Evolutionary conservation across 1,140 invertebrate genomes (phyloP).

Genomic region (Aphelenchoides besseyi): DNA sequence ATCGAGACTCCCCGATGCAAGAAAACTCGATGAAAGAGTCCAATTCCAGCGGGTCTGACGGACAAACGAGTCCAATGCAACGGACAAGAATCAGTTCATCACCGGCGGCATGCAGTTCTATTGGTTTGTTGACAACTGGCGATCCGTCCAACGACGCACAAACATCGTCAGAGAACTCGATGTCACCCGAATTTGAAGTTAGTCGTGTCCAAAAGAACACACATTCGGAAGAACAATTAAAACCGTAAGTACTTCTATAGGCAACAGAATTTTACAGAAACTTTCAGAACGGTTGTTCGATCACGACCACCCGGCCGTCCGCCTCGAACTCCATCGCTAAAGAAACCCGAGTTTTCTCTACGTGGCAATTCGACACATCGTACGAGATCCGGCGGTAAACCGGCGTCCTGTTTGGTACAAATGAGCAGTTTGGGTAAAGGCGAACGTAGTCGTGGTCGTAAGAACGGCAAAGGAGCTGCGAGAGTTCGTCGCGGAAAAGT

Average conservation of each 20-base stretch:
- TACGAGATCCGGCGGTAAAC: conserved; percentile 10
- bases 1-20: neutral
- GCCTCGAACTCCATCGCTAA: neutral
- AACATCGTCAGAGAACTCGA: neutral
- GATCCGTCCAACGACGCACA: conserved; percentile 3
- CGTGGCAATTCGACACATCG: neutral
- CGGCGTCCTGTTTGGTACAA: conserved; percentile 1
- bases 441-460: neutral
- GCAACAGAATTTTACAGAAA: conserved; percentile 4
- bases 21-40: neutral
- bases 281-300: neutral
- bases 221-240: neutral
- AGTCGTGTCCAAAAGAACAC: neutral
- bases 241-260: conserved; percentile 14
- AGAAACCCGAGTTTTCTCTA: neutral
- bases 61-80: neutral
- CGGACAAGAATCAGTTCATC: neutral
- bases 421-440: neutral
- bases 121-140: neutral
- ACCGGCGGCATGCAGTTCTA: neutral
- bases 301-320: neutral
- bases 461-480: conserved; percentile 15
- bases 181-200: neutral
- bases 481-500: neutral
- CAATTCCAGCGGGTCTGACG: conserved; percentile 6